These are phyloP conservation scores for Amblyjoppa fuscipennis DNA, from an alignment of 2,888 invertebrate genomes.

Conservation along the genomic window DNA sequence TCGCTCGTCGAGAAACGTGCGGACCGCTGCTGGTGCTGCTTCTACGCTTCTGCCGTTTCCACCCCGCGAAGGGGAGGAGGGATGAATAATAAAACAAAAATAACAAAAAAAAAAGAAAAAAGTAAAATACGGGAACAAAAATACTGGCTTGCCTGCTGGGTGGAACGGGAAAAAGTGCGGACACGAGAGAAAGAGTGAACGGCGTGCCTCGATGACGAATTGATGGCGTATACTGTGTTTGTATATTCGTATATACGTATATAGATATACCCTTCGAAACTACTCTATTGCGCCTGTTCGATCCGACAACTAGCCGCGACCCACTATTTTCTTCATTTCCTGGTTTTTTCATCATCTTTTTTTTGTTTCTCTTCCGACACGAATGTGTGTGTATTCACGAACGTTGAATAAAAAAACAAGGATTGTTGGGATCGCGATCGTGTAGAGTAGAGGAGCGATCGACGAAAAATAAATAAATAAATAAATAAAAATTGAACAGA, in stretches of 20 bases:
- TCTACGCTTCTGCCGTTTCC: constrained; percentile 11
- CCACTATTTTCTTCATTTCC: constrained; percentile 12
- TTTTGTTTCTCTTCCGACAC: constrained; percentile 21
- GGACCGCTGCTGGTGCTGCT: constrained; percentile 11
- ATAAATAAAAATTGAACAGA: constrained; percentile 29
- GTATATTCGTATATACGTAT: constrained; percentile 4
- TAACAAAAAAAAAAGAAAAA: constrained; percentile 36
- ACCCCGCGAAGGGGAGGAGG: not conserved
- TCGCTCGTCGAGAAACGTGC: constrained; percentile 41
- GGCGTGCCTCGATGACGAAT: constrained; percentile 43
- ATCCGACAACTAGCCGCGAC: constrained; percentile 26
- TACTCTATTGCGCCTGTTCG: constrained; percentile 5
- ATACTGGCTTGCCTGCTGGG: constrained; percentile 12
- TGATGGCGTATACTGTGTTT: constrained; percentile 24
- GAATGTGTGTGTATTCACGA: not conserved
- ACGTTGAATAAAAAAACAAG: not conserved
- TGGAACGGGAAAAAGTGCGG: constrained; percentile 31
- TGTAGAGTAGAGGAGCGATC: not conserved
- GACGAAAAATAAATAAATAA: constrained; percentile 6
- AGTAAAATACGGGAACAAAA: constrained; percentile 45
- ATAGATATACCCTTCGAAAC: not conserved
- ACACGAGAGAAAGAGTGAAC: constrained; percentile 18
- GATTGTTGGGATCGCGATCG: not conserved
- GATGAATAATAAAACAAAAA: constrained; percentile 3
- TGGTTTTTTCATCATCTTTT: constrained; percentile 9